phyloP scores from a whole-genome alignment of 2,113 vertebrate species.

The Haemorhous mexicanus region DNA sequence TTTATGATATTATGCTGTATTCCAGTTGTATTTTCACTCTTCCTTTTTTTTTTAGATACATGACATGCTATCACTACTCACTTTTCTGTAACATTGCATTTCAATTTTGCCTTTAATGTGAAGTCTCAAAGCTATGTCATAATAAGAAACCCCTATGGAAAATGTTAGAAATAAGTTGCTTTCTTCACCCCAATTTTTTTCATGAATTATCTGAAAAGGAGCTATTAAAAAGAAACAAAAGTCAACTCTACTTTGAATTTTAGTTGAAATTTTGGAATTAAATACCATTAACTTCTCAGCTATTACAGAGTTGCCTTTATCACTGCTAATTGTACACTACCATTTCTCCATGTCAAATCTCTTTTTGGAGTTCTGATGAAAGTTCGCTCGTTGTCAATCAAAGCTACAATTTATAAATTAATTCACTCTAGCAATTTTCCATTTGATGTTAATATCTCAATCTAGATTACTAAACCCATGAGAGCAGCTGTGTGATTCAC shows the following conservation, averaged over 20 bases:
- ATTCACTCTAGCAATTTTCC: not conserved
- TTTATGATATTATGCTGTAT: not conserved
- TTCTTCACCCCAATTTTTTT: fast-evolving
- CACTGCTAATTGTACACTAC: not conserved
- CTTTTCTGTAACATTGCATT: not conserved
- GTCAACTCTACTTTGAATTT: not conserved
- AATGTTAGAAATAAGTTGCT: not conserved
- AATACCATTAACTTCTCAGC: not conserved
- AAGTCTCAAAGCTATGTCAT: not conserved
- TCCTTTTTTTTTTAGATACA: fast-evolving
- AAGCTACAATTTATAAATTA: not conserved
- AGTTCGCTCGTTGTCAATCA: not conserved
- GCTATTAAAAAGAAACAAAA: not conserved
- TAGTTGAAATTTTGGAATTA: not conserved
- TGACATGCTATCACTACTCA: not conserved
- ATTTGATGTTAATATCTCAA: not conserved
- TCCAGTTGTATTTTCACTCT: not conserved
- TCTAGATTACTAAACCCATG: not conserved
- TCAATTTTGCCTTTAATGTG: not conserved
- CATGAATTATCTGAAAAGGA: not conserved
- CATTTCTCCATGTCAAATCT: not conserved
- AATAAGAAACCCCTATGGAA: not conserved
- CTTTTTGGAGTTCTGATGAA: not conserved
- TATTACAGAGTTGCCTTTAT: not conserved
- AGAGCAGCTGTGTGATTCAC: not conserved